These are phyloP conservation scores for zebrafish (Danio rerio) DNA, from an alignment of 2,113 vertebrate genomes.

Conservation along the genomic window DNA sequence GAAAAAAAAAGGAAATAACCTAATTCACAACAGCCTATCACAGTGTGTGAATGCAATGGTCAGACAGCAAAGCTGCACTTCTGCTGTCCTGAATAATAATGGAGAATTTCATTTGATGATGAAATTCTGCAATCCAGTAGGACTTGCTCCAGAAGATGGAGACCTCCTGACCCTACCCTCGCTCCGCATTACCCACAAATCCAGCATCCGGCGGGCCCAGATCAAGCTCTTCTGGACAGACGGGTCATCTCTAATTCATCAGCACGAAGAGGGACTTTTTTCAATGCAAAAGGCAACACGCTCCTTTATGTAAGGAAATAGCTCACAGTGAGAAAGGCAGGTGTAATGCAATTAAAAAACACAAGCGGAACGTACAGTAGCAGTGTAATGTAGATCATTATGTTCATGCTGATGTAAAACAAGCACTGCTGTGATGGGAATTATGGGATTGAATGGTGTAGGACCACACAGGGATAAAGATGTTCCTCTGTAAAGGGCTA, in stretches of 20 bases:
- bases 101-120: background rate
- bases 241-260: slow-evolving; percentile 32
- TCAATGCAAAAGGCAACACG: slow-evolving; percentile 16
- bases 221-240: slow-evolving; percentile 1
- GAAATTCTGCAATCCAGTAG: background rate
- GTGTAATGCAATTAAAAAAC: slow-evolving; percentile 23
- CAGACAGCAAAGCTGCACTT: background rate
- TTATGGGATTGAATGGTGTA: too few relatives aligned
- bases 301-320: background rate
- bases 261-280: slow-evolving; percentile 1
- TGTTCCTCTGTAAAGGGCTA: too few relatives aligned
- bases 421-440: background rate
- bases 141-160: background rate
- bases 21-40: background rate
- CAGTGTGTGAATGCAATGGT: background rate
- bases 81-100: background rate
- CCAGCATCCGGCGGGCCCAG: background rate
- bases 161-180: background rate
- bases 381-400: background rate
- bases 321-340: background rate
- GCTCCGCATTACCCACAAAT: slow-evolving; percentile 2
- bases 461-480: too few relatives aligned
- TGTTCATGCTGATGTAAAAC: background rate
- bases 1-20: background rate
- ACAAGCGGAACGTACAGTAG: background rate